phyloP scores from a whole-genome alignment of 1,140 invertebrate species.

The Drosophila tsacasi region DNA sequence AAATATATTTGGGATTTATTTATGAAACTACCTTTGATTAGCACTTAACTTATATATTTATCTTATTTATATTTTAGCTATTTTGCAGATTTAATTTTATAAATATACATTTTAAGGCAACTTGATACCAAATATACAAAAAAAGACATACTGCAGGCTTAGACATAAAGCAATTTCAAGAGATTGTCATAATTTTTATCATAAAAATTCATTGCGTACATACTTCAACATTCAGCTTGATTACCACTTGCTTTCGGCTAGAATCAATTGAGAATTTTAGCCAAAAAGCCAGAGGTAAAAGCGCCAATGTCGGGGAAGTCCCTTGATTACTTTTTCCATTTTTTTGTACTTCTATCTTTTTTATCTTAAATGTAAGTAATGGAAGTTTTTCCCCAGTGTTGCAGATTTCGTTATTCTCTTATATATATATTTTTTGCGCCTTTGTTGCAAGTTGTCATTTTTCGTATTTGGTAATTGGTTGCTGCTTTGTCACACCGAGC shows the following conservation, averaged over 20 bases:
- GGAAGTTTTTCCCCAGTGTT: slow-evolving; percentile 16
- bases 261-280: neutral
- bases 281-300: neutral
- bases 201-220: neutral
- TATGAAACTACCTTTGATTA: neutral
- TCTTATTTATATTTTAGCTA: neutral
- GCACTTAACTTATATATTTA: neutral
- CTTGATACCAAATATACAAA: too few species aligned
- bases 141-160: too few species aligned
- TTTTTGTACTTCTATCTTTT: neutral
- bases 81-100: neutral
- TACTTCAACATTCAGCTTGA: neutral
- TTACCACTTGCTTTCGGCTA: neutral
- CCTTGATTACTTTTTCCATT: too few species aligned
- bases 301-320: too few species aligned
- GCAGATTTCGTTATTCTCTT: slow-evolving; percentile 25
- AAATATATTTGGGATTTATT: neutral
- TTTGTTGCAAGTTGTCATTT: slow-evolving; percentile 79
- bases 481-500: slow-evolving; percentile 76
- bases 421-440: slow-evolving; percentile 17
- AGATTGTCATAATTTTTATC: neutral
- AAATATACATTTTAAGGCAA: too few species aligned
- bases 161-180: neutral
- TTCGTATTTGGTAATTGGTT: slow-evolving; percentile 82
- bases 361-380: neutral